Evolutionary conservation across 2,888 invertebrate species (phyloP).

Genomic region (Eupeodes luniger): DNA sequence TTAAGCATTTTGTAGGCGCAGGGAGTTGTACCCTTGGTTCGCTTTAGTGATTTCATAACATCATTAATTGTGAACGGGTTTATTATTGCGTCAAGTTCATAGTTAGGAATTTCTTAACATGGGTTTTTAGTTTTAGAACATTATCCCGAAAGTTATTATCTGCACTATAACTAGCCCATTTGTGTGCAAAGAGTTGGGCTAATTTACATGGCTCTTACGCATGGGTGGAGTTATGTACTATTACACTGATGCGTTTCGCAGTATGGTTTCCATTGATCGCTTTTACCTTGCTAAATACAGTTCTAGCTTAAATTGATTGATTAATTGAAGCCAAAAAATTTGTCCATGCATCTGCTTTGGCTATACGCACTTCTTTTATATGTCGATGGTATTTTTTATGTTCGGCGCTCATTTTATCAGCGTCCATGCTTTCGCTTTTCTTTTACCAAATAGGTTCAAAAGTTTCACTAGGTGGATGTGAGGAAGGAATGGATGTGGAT

Average conservation of each 20-base stretch:
- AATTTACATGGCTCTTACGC: too few species aligned
- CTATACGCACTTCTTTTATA: neutral
- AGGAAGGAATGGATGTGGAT: constrained; percentile 28
- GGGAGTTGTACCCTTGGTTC: constrained; percentile 10
- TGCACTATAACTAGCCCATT: constrained; percentile 2
- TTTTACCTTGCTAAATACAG: too few species aligned
- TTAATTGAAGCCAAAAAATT: too few species aligned
- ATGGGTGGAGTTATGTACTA: too few species aligned
- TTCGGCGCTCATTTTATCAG: neutral
- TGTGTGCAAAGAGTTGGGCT: neutral
- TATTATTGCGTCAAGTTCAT: neutral
- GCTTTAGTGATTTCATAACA: neutral
- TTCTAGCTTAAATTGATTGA: too few species aligned
- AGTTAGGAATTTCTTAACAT: neutral
- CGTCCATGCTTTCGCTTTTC: neutral
- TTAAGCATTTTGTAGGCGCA: neutral
- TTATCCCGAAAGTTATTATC: neutral
- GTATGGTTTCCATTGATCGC: too few species aligned
- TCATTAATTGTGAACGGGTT: neutral
- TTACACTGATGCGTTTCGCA: too few species aligned
- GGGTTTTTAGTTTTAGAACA: neutral
- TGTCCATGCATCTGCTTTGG: neutral
- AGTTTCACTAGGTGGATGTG: constrained; percentile 16
- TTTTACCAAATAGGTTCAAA: constrained; percentile 22
- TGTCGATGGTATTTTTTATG: neutral